phyloP scores from a whole-genome alignment of 2,888 invertebrate genomes.

The Oxyscelio sp. region DNA sequence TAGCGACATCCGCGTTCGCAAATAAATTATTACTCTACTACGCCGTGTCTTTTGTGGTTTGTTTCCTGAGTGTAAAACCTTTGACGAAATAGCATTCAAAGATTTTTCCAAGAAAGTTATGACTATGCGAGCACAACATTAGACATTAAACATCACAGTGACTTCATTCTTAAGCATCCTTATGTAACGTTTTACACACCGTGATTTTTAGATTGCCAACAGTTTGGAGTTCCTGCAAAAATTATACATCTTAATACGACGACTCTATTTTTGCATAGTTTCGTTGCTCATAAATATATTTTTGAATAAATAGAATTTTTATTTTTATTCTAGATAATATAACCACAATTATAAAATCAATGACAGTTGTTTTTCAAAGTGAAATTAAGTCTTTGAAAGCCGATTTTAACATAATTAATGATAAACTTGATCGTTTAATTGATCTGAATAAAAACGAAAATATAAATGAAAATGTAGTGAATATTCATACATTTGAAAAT shows the following conservation, averaged over 20 bases:
- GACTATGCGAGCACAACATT: conserved; percentile 33
- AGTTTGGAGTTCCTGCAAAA: background rate
- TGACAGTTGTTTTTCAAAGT: too few relatives aligned
- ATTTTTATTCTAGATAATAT: too few relatives aligned
- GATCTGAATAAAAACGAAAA: too few relatives aligned
- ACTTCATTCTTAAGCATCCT: conserved; percentile 17
- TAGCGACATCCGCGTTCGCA: conserved; percentile 85
- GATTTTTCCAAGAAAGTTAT: conserved; percentile 79
- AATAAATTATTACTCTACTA: conserved; percentile 82
- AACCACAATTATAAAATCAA: too few relatives aligned
- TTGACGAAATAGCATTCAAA: conserved; percentile 82
- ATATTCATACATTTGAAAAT: too few relatives aligned
- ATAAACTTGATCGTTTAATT: too few relatives aligned
- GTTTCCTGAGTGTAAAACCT: conserved; percentile 85
- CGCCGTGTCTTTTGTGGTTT: conserved; percentile 82
- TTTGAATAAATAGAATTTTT: too few relatives aligned
- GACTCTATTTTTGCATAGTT: background rate
- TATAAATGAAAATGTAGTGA: too few relatives aligned
- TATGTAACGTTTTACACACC: conserved; percentile 17
- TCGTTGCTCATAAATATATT: too few relatives aligned
- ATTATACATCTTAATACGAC: background rate
- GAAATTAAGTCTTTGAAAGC: too few relatives aligned
- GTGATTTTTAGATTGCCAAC: conserved; percentile 6
- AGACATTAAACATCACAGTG: conserved; percentile 16
- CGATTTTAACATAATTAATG: too few relatives aligned